Conservation (phyloP, 2,888 invertebrate species). For the Aelia acuminata region DNA sequence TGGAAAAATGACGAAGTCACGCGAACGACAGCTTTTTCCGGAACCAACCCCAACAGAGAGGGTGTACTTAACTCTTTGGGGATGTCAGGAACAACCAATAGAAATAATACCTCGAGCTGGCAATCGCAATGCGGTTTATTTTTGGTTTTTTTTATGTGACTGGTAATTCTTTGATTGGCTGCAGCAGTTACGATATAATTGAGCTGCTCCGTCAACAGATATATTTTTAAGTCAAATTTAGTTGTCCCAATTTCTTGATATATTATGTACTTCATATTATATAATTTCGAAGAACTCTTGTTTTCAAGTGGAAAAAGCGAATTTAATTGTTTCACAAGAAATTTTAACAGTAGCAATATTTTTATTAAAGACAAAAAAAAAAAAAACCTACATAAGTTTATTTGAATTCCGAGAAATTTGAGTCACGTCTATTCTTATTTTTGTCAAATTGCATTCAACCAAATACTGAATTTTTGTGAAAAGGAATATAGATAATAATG, state of each 20-base stretch:
- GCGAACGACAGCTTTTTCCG: conserved; percentile 45
- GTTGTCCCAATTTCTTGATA: too few species aligned
- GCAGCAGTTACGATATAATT: not conserved
- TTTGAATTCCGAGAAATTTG: too few species aligned
- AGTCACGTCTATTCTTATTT: too few species aligned
- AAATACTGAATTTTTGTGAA: too few species aligned
- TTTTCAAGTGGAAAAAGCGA: not conserved
- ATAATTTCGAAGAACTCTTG: not conserved
- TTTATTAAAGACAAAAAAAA: too few species aligned
- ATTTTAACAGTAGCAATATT: too few species aligned
- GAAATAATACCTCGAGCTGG: conserved; percentile 10
- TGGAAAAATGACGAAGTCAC: conserved; percentile 1
- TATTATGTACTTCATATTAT: too few species aligned
- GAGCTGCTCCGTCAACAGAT: not conserved
- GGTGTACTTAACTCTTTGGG: not conserved
- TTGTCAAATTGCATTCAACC: too few species aligned
- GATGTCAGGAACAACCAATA: conserved; percentile 36
- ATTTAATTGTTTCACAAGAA: too few species aligned
- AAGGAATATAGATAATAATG: too few species aligned
- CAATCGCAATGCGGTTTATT: not conserved
- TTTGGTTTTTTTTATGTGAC: not conserved
- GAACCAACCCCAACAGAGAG: not conserved
- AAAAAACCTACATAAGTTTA: too few species aligned
- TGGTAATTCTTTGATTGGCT: not conserved
- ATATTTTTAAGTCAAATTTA: not conserved